Evolutionary conservation across 2,797 vertebrate genomes (phyloP).

Genomic region (Leptoclinus maculatus): DNA sequence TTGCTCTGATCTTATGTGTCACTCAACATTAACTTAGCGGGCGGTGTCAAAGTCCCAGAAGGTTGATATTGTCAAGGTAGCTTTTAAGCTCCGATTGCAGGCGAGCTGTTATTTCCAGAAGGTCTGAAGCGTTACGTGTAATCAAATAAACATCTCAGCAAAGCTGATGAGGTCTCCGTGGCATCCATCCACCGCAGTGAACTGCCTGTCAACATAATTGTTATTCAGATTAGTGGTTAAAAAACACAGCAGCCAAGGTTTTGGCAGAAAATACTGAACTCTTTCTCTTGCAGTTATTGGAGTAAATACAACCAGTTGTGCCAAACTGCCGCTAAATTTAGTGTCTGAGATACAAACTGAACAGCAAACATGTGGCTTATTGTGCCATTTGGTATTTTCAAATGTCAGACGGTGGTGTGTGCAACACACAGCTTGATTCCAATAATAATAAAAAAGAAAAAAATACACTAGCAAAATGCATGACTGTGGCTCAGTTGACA

Average conservation of each 20-base stretch:
- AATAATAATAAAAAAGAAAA: not conserved
- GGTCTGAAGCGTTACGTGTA: slow-evolving; percentile 41
- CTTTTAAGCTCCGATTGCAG: slow-evolving; percentile 53
- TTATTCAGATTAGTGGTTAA: slow-evolving; percentile 34
- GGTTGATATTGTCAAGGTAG: slow-evolving; percentile 52
- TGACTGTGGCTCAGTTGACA: slow-evolving; percentile 48
- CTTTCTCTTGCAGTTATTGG: not conserved
- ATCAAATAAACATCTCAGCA: slow-evolving; percentile 47
- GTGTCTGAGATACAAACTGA: not conserved
- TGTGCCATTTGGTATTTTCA: slow-evolving; percentile 44
- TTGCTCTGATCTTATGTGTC: slow-evolving; percentile 27
- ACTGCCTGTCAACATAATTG: slow-evolving; percentile 54
- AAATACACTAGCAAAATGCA: slow-evolving; percentile 27
- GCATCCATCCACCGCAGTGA: slow-evolving; percentile 41
- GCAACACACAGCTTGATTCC: slow-evolving; percentile 9
- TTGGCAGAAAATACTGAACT: slow-evolving; percentile 17
- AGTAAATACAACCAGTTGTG: slow-evolving; percentile 1
- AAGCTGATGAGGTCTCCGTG: slow-evolving; percentile 50
- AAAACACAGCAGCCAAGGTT: slow-evolving; percentile 14
- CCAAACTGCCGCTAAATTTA: not conserved
- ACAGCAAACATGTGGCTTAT: slow-evolving; percentile 15
- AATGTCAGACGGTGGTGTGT: slow-evolving; percentile 28
- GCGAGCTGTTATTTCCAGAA: slow-evolving; percentile 59
- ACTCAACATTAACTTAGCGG: slow-evolving; percentile 43
- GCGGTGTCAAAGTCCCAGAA: slow-evolving; percentile 36